Percentiles rank a stretch among this genome's conserved stretches.
phyloP scores from a whole-genome alignment of 2,113 vertebrate species.

The Microcebus murinus region DNA sequence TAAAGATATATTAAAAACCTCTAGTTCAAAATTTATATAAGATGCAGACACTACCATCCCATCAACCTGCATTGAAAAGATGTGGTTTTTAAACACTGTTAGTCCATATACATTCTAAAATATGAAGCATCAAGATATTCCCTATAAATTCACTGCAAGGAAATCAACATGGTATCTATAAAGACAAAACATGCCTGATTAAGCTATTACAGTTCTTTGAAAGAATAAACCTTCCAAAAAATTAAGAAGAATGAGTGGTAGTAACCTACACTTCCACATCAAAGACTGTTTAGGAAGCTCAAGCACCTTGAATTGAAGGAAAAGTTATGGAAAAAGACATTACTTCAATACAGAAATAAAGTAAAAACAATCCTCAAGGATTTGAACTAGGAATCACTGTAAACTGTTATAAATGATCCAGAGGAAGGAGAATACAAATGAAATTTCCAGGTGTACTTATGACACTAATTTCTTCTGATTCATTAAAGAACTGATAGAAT shows the following conservation, averaged over 20 bases:
- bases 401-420: slow-evolving; percentile 10
- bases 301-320: background rate
- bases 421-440: background rate
- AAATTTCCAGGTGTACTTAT: slow-evolving; percentile 1
- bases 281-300: slow-evolving; percentile 42
- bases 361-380: background rate
- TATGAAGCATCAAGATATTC: background rate
- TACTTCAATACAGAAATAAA: slow-evolving; percentile 53
- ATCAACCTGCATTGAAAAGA: background rate
- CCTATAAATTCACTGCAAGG: background rate
- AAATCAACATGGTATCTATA: background rate
- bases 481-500: background rate
- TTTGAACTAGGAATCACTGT: slow-evolving; percentile 5
- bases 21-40: slow-evolving; percentile 22
- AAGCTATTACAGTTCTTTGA: background rate
- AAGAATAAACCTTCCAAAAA: slow-evolving; percentile 28
- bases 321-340: slow-evolving; percentile 24
- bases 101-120: background rate
- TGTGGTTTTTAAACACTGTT: background rate
- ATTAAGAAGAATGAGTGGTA: background rate
- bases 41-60: background rate
- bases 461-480: background rate
- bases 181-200: slow-evolving; percentile 21
- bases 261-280: background rate
- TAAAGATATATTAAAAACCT: background rate